Conservation (phyloP, 2,888 invertebrate genomes). For the Heliconius aoede region DNA sequence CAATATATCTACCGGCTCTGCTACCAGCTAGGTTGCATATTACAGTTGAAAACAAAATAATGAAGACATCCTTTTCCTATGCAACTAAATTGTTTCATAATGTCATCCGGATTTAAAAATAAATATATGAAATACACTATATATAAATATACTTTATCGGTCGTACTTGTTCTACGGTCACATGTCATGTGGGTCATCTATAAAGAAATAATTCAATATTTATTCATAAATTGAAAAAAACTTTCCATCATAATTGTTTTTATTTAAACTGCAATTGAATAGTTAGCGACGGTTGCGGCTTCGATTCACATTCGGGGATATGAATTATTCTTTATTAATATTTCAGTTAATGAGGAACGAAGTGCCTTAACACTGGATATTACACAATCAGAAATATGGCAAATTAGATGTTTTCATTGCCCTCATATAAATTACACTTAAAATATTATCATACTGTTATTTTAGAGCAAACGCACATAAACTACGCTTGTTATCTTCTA, state of each 20-base stretch:
- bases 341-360: no score
- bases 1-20: neutral
- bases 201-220: neutral
- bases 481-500: slow-evolving; percentile 35
- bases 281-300: no score
- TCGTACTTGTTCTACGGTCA: neutral
- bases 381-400: neutral
- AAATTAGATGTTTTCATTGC: neutral
- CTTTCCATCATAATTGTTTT: no score
- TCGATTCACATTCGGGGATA: no score
- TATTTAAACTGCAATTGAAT: no score
- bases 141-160: neutral
- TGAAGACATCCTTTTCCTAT: slow-evolving; percentile 13
- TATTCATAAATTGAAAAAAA: no score
- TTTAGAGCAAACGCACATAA: slow-evolving; percentile 34
- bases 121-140: neutral
- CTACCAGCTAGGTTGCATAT: slow-evolving; percentile 1
- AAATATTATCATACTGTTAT: slow-evolving; percentile 9
- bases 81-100: slow-evolving; percentile 7
- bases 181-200: neutral
- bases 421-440: neutral
- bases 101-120: neutral
- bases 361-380: no score
- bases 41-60: neutral
- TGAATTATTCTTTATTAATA: no score